Base-by-base conservation (phyloP, 2,888 invertebrate species). In the Ichneumoninae sp. region DNA sequence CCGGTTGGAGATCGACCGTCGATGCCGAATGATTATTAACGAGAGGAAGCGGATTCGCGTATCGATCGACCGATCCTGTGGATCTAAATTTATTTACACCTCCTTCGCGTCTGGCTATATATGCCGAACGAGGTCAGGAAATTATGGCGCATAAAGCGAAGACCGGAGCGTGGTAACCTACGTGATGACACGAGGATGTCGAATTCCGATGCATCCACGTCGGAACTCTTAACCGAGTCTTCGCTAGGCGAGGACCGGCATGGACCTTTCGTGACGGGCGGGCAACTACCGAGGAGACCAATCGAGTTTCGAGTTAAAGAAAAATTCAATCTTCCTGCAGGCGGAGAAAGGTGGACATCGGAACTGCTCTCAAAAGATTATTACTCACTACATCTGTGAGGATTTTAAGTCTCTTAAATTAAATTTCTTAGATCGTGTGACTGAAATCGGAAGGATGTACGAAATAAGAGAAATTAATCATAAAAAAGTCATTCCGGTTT, bases 1-100 rank as follows among this genome's bases (percentile, higher is more conserved):
- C 40, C 68, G 30, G 50, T 69, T 52, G 19, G 36, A 83, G 73
- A 73, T 57, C 36, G 60, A 10, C 60, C 60, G 44, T 65, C 52
- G 33, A 65, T 33, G 70, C 16, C 60, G 40, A 74, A 71, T 63
- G 40, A 71, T 83, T 54, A 83, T 80, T 40, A 66, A 22, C 30
- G 30, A 80, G 44, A 65, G 54, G 54, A 63, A 81, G 69, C 16
- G 16, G 4, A 47, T 1, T 47, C 44, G 44, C 13, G 44, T 47
- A 47, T 47, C 44, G 44, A 47, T 47, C 44, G 44, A 16, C 3
- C 44, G 44, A 47, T 47, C 5, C 16, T 16, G 13, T 47, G 44
- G 44, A 47, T 47, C 44, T 47, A 69, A 69, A 69, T 69, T 16
- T 52, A 30, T 50, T 70, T 47, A 22, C 16, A 13, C 13, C 47